Base-by-base conservation (phyloP, 2,888 invertebrate species). In the Portevinia maculata region DNA sequence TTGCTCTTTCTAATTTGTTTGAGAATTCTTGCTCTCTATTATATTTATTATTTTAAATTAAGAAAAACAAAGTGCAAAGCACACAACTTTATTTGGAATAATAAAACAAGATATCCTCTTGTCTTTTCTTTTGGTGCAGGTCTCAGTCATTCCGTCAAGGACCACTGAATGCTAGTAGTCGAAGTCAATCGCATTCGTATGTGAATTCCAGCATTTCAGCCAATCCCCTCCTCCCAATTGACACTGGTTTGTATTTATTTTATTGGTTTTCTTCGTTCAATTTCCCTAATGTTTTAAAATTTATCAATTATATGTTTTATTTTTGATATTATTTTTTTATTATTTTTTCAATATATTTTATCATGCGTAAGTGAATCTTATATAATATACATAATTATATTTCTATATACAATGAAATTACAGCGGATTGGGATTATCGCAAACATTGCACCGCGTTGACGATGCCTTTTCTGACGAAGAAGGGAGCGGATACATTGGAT, bases 171-270 rank as follows among this genome's bases (percentile, higher is more conserved):
- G 89, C 90, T 88, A 91, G 90, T 91, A 91, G 89, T 89, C 90
- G 91, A 90, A 91, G 91, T 89, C 91, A 91, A 88, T 91, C 91
- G 92, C 92, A 93, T 92, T 92, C 93, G 91, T 93, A 94, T 92
- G 94, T 94, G 93, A 95, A 95, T 93, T 94, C 95, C 93, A 96
- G 96, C 94, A 94, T 96, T 93, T 96, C 96, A 92, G 96, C 96
- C 92, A 96, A 96, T 93, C 96, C 96, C 92, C 94, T 97, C 94
- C 95, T 97, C 94, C 97, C 97, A 92, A 95, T 97, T 93, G 96
- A 93, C 91, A 93, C 93, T 90, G 93, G 93, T 92, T 93, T 91
- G 91, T 91, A 91, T 90, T 91, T 88, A 86, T 88, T 89, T 89
- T 67, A 57, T 55, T 52, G 24, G 60, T 30, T 52, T 62, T 69